Conservation (phyloP, 2,888 invertebrate genomes). For the Leptopilina myrica region DNA sequence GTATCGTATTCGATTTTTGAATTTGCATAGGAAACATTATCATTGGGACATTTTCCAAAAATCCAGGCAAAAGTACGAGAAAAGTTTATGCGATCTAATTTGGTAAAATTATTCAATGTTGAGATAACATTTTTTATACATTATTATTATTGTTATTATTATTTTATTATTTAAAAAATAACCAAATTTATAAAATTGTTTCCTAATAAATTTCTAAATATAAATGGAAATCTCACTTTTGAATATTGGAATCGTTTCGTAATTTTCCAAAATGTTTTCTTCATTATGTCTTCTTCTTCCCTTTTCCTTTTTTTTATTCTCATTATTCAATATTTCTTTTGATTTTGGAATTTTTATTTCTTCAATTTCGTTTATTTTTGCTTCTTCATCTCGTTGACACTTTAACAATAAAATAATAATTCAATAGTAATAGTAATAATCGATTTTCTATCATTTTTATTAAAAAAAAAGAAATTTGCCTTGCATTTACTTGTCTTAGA, state of each 20-base stretch:
- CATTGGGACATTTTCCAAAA: conserved; percentile 63
- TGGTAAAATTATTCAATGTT: neutral
- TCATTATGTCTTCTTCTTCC: neutral
- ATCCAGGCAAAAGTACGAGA: conserved; percentile 63
- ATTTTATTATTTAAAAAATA: neutral
- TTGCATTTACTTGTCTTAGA: neutral
- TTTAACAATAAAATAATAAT: too few species aligned
- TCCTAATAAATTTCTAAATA: neutral
- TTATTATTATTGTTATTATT: too few species aligned
- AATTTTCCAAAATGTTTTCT: neutral
- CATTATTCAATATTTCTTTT: neutral
- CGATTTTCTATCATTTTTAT: too few species aligned
- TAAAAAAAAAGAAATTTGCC: neutral
- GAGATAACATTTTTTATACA: too few species aligned
- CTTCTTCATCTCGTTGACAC: neutral
- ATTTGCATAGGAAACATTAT: conserved; percentile 6
- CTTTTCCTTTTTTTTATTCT: neutral
- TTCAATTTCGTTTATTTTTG: neutral
- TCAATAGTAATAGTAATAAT: too few species aligned
- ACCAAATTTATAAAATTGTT: neutral
- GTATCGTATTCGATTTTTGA: neutral
- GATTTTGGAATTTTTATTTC: neutral
- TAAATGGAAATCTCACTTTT: neutral
- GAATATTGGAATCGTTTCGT: neutral
- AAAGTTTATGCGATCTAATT: conserved; percentile 60